These are phyloP conservation scores for Calidris pygmaea DNA, from an alignment of 2,113 vertebrate genomes.

Conservation along the genomic window DNA sequence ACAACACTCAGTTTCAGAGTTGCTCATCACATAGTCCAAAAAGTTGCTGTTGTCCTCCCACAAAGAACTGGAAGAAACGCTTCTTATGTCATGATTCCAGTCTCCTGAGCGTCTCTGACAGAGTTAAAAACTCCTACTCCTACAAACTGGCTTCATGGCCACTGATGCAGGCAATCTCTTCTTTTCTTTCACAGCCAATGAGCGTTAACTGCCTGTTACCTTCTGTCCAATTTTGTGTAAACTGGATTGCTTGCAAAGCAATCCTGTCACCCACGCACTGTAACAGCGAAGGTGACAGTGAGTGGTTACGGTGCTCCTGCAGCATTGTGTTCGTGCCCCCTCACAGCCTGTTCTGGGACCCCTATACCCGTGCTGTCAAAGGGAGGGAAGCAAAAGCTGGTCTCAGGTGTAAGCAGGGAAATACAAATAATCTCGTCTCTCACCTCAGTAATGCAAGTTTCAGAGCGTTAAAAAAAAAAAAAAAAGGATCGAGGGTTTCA, in stretches of 20 bases:
- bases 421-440: neutral
- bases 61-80: neutral
- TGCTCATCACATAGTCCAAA: neutral
- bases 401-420: neutral
- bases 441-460: neutral
- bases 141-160: neutral
- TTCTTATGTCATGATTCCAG: neutral
- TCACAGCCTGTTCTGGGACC: neutral
- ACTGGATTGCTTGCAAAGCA: neutral
- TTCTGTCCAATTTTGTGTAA: neutral
- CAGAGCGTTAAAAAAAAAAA: neutral
- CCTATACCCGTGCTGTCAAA: neutral
- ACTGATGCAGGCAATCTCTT: neutral
- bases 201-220: neutral
- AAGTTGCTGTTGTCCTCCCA: neutral
- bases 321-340: fast-evolving
- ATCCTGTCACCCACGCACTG: neutral
- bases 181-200: neutral
- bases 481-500: fast-evolving
- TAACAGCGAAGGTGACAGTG: neutral
- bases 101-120: neutral
- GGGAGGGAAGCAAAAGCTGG: neutral
- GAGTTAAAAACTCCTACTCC: neutral
- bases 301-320: neutral
- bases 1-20: neutral